Evolutionary conservation across 2,888 invertebrate genomes (phyloP).

Genomic region (Drosophila longiperda): DNA sequence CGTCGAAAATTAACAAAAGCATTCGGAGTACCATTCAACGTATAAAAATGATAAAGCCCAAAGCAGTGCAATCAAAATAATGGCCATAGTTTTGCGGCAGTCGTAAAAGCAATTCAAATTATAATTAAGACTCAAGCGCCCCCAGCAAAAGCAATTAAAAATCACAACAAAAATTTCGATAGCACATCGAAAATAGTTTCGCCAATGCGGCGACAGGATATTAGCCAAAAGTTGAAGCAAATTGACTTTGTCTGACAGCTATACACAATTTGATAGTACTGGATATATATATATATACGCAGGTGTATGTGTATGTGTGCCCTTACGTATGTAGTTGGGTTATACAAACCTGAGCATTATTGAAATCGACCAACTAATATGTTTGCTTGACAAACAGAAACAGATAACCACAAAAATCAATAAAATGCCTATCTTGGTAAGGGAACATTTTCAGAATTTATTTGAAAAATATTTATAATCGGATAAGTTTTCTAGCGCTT

Average conservation of each 20-base stretch:
- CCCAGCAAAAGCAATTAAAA: slow-evolving; percentile 73
- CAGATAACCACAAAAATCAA: neutral
- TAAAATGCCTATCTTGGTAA: too few species aligned
- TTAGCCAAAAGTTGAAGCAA: slow-evolving; percentile 71
- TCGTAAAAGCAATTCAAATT: slow-evolving; percentile 72
- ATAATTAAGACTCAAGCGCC: slow-evolving; percentile 70
- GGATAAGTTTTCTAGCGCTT: neutral
- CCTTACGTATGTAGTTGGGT: neutral
- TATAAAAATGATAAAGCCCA: slow-evolving; percentile 24
- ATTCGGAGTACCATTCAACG: slow-evolving; percentile 2
- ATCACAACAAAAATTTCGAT: slow-evolving; percentile 62
- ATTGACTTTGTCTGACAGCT: slow-evolving; percentile 63
- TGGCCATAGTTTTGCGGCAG: slow-evolving; percentile 57
- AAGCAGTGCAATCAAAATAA: slow-evolving; percentile 68
- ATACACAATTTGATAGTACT: slow-evolving; percentile 34
- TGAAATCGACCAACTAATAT: slow-evolving; percentile 47
- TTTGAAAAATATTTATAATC: neutral
- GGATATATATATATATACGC: neutral
- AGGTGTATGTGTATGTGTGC: slow-evolving; percentile 5
- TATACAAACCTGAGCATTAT: slow-evolving; percentile 26
- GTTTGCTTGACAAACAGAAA: slow-evolving; percentile 47
- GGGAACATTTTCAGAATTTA: neutral
- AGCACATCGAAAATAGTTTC: slow-evolving; percentile 68
- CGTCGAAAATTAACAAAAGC: slow-evolving; percentile 56
- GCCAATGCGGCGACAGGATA: slow-evolving; percentile 72